Percentiles rank a stretch among this genome's conserved stretches.
These are phyloP conservation scores for Molorchus minor DNA, from an alignment of 2,888 invertebrate genomes.

Conservation along the genomic window DNA sequence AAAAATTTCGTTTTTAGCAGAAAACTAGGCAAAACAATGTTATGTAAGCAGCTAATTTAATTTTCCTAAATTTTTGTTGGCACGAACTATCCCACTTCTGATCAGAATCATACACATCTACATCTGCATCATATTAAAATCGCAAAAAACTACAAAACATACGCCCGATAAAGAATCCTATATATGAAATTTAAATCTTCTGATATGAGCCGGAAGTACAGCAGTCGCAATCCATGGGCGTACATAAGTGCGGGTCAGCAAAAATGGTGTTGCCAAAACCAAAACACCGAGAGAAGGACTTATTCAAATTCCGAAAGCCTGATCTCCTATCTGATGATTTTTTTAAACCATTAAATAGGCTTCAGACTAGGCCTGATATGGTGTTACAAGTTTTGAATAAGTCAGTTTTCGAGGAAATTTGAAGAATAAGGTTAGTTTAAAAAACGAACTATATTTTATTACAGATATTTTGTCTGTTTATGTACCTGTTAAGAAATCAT, in stretches of 20 bases:
- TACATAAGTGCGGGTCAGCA: conserved; percentile 64
- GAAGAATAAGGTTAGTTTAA: conserved; percentile 10
- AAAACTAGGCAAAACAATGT: conserved; percentile 7
- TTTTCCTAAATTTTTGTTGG: too few species aligned
- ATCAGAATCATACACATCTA: background rate
- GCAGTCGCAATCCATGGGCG: conserved; percentile 63
- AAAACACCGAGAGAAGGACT: conserved; percentile 64
- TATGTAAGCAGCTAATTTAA: conserved; percentile 1
- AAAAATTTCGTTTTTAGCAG: background rate
- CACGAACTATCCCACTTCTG: conserved; percentile 18
- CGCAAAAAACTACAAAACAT: too few species aligned
- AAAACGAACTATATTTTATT: background rate
- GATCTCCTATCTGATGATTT: conserved; percentile 31
- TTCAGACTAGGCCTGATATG: conserved; percentile 37
- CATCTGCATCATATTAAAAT: background rate
- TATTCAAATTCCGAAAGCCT: conserved; percentile 60
- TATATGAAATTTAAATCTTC: too few species aligned
- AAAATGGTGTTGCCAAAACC: conserved; percentile 65
- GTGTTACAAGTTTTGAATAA: conserved; percentile 9
- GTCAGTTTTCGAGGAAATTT: conserved; percentile 14
- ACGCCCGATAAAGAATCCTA: background rate
- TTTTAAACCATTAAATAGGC: conserved; percentile 31
- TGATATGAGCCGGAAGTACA: conserved; percentile 64
- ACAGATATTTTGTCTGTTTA: background rate
- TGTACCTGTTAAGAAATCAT: too few species aligned